Evolutionary conservation across 1,140 invertebrate species (phyloP).

Genomic region (Metopolophium dirhodum): DNA sequence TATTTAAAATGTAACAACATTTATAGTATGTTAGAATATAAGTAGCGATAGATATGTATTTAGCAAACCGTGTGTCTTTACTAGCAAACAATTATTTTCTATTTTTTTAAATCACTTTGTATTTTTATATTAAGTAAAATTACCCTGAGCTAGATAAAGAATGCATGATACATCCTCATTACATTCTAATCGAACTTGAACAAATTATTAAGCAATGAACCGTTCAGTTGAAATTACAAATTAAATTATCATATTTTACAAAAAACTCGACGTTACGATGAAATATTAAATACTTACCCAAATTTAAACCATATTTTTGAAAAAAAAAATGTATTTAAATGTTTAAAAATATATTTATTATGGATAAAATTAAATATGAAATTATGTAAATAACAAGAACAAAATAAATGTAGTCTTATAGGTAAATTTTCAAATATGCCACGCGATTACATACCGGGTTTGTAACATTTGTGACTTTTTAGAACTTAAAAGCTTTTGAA

Average conservation of each 20-base stretch:
- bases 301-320: neutral
- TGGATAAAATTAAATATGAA: neutral
- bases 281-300: neutral
- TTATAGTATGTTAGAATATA: neutral
- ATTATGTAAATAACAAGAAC: neutral
- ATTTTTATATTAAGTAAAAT: neutral
- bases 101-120: neutral
- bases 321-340: neutral
- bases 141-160: neutral
- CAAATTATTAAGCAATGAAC: neutral
- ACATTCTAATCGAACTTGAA: neutral
- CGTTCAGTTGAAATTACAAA: too few species aligned
- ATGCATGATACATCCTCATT: neutral
- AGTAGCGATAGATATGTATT: neutral
- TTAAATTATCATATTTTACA: neutral
- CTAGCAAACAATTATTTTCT: neutral
- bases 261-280: neutral
- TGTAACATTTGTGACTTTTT: constrained; percentile 6
- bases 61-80: neutral
- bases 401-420: neutral
- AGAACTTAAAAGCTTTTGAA: neutral
- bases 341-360: neutral
- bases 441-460: neutral
- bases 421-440: neutral
- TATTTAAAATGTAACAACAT: neutral